Evolutionary conservation across 1,140 invertebrate genomes (phyloP), one percentile per base, ranked within the genome.

Genomic region (Charaxes varanes): DNA sequence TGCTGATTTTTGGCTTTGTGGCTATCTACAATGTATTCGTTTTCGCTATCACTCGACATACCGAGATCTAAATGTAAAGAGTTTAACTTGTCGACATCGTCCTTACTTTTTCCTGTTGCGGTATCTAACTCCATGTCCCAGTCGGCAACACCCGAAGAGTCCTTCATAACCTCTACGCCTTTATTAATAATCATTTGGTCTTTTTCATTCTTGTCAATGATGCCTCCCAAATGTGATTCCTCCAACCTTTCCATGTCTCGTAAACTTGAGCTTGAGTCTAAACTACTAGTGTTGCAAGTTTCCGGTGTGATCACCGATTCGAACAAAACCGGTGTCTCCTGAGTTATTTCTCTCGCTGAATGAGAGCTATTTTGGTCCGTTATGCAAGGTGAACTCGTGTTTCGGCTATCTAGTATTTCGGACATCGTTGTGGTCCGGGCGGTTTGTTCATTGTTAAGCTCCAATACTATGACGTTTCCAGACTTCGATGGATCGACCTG

Each of bases 101-200:
- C 67, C 49, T 84, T 83, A 7, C 62, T 62, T 37, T 84, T 84
- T 7, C 79, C 74, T n/a, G 84, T 66, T 3, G 80, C 84, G 7
- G 86, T 82, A 32, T 87, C 87, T 11, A 87, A 52, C 48, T 87
- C 86, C 76, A 87, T 86, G 45, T 88, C 87, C 87, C 87, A 88
- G 41, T 87, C 86, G 4, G 86, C 85, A 16, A 84, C 78, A 50
- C 82, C 84, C 18, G 81, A 71, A 2, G 71, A 57, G 37, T 73
- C 70, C 42, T 79, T 74, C 0, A 28, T 55, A 6, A 34, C 49
- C n/a, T 74, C 71, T 2, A 55, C 42, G 19, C 69, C 58, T 47
- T 82, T 74, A 6, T 48, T 63, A 28, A 62, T 63, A 46, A 31
- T 62, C 0, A 53, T 48, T 59, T 80, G 72, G 2, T 52, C 57